Base-by-base conservation (phyloP, 1,140 invertebrate species). In the Drosophila paulistorum region DNA sequence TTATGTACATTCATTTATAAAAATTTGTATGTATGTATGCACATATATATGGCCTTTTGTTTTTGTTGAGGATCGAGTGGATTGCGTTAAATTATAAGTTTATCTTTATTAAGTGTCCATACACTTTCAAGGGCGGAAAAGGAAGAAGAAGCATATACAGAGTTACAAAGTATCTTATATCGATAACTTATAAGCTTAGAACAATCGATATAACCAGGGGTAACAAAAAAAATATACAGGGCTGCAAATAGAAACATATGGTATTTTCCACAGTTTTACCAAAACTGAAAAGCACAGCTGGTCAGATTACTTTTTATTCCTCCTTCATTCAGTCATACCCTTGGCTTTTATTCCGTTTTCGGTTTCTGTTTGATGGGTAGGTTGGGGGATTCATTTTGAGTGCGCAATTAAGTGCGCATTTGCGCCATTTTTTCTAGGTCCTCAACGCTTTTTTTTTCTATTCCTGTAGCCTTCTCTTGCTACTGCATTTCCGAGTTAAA, bases 321-420 rank as follows among this genome's bases (percentile, higher is more conserved):
- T 14, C 30, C 23, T 59, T 59, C 13, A 54, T 54, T 59, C 57
- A 35, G 37, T 35, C 57, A 59, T 37, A 59, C 9, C 26, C 17
- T 20, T 7, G 7, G 45, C 45, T 48, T 37, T 20, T n/a, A 37
- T 59, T 17, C 33, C 7, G 57, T 20, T 51, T 48, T 48, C 7
- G 17, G 45, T 14, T 48, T 48, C 14, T n/a, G 7, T 14, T 37
- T 13, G 30, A n/a, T 9, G 55, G 30, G 5, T 13, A 11, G 30
- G 14, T 23, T 5, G 33, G 33, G 33, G 33, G 35, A 42, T 10
- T 26, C 35, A 35, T 68, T 71, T 77, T 77, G 74, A 72, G 74
- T 63, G 65, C 62, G 59, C 75, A 78, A 78, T 77, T 77, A 78
- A 75, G 48, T 71, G 74, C 58, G 51, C 68, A 77, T 78, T 77